Evolutionary conservation across 64 coral and sea anemone genomes (phyloP), one percentile per base, ranked within the genome.

Genomic region (Montipora efflorescens): DNA sequence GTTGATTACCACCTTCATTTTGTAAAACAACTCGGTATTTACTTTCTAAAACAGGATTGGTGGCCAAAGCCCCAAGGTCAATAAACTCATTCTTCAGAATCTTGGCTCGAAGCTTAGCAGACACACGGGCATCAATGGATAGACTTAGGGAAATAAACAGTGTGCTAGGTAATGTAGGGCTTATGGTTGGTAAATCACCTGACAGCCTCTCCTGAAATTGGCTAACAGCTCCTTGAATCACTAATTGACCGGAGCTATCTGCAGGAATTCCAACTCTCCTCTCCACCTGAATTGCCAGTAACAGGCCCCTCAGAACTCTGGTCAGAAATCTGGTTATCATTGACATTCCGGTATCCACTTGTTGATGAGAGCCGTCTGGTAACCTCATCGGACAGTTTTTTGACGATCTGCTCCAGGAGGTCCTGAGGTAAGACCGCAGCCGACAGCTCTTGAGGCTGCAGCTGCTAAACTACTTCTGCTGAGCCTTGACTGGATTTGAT

Each of bases 61-160:
- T 59, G n/a, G 90, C 45, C 9, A 90, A 88, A 6, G 62, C 51
- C 7, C 87, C 93, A 90, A 90, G 61, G 11, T 95, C 87, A 71
- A 95, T 79, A 64, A 66, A 83, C 16, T 77, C 78, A 78, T 95
- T 82, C 6, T 70, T 48, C 68, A 78, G 76, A 16, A 95, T 95
- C 57, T 83, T 90, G 1, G 52, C 47, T 73, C 70, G 75, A 1
- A 84, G 8, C 61, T 95, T 95, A 7, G 22, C n/a, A 6, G 52
- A n/a, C 2, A 90, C 79, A 2, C 73, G 23, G 3, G 87, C 78
- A 78, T 95, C 88, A 58, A 95, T 82, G 2, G 87, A 61, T 4
- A 90, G 59, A 21, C 73, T 85, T 9, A 48, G 4, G 0, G 93
- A 95, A 20, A 19, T 45, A 80, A 90, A 90, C 0, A 73, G 77